Conservation (phyloP, 2,113 vertebrate genomes). For the Pteropus alecto region DNA sequence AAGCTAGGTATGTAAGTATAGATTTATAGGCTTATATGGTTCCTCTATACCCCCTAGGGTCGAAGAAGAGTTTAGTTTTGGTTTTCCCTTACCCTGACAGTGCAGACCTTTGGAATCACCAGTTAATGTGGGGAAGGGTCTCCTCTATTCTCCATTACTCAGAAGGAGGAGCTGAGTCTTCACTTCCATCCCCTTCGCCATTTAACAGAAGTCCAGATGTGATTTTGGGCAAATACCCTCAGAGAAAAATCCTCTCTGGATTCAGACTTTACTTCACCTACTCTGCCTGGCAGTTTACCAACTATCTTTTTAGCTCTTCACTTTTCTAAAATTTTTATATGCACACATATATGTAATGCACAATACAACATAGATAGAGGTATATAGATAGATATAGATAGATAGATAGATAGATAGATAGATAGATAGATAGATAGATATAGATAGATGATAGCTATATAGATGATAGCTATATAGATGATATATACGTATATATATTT, state of each 20-base stretch:
- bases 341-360: background rate
- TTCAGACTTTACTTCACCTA: background rate
- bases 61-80: background rate
- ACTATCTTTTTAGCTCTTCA: background rate
- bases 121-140: background rate
- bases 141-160: background rate
- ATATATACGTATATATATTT: too few relatives aligned
- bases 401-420: background rate
- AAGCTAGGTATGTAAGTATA: background rate
- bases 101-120: background rate
- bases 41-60: background rate
- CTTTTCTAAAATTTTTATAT: background rate
- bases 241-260: background rate
- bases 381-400: background rate
- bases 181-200: background rate
- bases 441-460: too few relatives aligned
- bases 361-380: background rate
- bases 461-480: too few relatives aligned
- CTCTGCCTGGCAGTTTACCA: background rate
- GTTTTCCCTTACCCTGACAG: background rate
- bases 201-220: background rate
- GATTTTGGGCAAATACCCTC: background rate
- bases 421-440: too few relatives aligned
- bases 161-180: background rate
- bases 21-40: background rate